Percentiles rank a stretch among this genome's conserved stretches.
Evolutionary conservation across 2,113 vertebrate species (phyloP).

Genomic region (Heliornis fulica): DNA sequence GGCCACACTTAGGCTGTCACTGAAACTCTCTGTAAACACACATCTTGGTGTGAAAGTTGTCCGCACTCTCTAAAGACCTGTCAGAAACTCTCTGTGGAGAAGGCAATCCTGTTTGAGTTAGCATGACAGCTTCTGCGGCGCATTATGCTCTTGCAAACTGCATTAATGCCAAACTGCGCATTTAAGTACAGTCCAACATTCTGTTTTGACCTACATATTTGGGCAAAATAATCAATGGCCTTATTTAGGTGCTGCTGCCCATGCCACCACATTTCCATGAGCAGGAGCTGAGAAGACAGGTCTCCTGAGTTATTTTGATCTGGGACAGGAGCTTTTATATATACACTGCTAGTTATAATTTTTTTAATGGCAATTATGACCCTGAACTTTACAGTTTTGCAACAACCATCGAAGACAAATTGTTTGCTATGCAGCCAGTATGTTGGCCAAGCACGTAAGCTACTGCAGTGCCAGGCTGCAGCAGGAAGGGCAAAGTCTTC

Average conservation of each 20-base stretch:
- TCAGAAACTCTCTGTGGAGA: background rate
- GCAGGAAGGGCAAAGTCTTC: background rate
- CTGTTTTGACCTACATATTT: background rate
- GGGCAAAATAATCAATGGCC: background rate
- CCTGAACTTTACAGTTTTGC: background rate
- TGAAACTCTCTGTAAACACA: background rate
- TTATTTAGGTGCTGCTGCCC: background rate
- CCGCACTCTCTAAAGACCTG: background rate
- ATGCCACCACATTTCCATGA: background rate
- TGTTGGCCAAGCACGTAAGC: background rate
- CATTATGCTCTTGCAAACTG: background rate
- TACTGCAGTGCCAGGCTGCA: background rate
- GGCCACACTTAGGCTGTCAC: background rate
- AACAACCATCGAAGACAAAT: background rate
- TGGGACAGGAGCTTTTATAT: background rate
- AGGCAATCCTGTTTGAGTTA: background rate
- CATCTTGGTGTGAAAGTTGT: background rate
- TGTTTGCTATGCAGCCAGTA: rapidly evolving
- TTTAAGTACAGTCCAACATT: background rate
- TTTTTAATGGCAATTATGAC: background rate
- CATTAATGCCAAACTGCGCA: background rate
- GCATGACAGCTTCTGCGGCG: background rate
- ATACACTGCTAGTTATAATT: background rate
- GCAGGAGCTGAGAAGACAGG: background rate
- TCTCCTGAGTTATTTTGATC: background rate